A percentile compares a stretch with the other conserved stretches of the same genome.
Evolutionary conservation across 2,888 invertebrate species (phyloP).

Genomic region (Sinotaia quadrata): DNA sequence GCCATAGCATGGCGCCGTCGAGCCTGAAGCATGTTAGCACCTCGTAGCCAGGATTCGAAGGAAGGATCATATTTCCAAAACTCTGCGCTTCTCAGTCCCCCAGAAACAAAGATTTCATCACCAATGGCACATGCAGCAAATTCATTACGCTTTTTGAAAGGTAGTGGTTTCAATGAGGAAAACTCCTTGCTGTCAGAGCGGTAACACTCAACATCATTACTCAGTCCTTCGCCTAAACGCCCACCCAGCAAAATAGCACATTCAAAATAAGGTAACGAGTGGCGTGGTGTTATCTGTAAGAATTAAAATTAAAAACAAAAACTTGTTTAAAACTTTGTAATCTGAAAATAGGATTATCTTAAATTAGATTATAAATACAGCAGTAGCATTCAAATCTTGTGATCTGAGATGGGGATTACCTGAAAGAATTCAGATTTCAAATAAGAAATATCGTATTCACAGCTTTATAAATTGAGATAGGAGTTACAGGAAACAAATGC

Average conservation of each 20-base stretch:
- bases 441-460: too few species aligned
- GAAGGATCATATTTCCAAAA: conserved; percentile 66
- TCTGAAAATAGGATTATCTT: too few species aligned
- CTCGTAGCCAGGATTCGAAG: conserved; percentile 63
- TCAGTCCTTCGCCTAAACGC: conserved; percentile 59
- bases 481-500: too few species aligned
- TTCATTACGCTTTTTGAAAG: conserved; percentile 66
- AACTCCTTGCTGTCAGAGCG: conserved; percentile 57
- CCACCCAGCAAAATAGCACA: conserved; percentile 62
- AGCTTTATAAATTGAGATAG: too few species aligned
- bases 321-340: too few species aligned
- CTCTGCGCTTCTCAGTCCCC: conserved; percentile 63
- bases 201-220: conserved; percentile 64
- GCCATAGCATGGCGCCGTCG: conserved; percentile 64
- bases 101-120: conserved; percentile 64
- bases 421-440: too few species aligned
- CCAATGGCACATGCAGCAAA: conserved; percentile 62
- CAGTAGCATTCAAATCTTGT: too few species aligned
- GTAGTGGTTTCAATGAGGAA: conserved; percentile 54
- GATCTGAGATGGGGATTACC: too few species aligned
- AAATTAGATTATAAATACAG: too few species aligned
- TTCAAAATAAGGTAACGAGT: conserved; percentile 53
- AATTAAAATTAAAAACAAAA: too few species aligned
- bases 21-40: conserved; percentile 58
- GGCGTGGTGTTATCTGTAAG: conserved; percentile 53